These are phyloP conservation scores for human DNA, from an alignment of 2,113 vertebrate species.

Conservation along the genomic window DNA sequence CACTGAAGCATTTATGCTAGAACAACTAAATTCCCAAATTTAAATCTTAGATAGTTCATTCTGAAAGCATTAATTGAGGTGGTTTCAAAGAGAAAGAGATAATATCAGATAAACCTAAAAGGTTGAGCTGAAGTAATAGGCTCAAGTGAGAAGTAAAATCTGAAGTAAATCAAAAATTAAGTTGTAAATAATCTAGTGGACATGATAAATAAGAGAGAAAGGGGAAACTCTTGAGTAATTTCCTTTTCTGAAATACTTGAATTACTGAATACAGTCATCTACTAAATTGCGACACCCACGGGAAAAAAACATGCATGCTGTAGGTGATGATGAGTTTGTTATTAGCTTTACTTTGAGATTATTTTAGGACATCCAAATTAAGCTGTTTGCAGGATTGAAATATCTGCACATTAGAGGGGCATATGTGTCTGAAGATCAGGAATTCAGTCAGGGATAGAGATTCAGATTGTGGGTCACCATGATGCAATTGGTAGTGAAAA, in stretches of 20 bases:
- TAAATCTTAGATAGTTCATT: neutral
- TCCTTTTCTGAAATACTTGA: neutral
- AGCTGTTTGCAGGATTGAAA: neutral
- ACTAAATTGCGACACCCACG: fast-evolving
- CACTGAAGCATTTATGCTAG: neutral
- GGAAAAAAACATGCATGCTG: neutral
- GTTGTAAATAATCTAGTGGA: neutral
- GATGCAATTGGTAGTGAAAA: neutral
- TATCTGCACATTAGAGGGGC: neutral
- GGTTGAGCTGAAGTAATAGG: neutral
- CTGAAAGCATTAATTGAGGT: neutral
- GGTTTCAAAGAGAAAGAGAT: neutral
- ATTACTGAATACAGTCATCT: neutral
- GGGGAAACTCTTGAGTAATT: neutral
- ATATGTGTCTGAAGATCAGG: neutral
- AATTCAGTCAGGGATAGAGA: neutral
- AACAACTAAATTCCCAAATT: neutral
- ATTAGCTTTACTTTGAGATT: neutral
- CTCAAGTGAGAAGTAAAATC: neutral
- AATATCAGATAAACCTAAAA: neutral
- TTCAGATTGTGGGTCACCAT: neutral
- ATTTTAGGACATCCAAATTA: neutral
- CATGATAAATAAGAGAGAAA: neutral
- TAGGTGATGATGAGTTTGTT: neutral
- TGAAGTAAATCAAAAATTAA: neutral